Evolutionary conservation across 2,888 invertebrate species (phyloP).

Genomic region (Chloromyia formosa): DNA sequence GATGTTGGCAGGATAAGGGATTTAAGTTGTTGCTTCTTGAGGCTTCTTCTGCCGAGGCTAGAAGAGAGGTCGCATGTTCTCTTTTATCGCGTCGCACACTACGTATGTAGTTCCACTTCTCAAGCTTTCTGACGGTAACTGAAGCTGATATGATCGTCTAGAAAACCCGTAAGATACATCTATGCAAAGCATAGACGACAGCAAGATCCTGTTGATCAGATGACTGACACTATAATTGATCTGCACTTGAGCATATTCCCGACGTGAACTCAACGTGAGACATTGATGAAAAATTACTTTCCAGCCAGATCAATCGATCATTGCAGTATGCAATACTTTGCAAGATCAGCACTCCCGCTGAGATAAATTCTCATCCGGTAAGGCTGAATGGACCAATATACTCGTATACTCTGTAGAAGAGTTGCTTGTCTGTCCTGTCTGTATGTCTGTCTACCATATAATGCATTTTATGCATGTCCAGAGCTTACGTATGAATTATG

Average conservation of each 20-base stretch:
- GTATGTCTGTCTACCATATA: conserved; percentile 1
- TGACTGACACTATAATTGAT: conserved; percentile 34
- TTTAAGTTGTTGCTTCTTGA: no score
- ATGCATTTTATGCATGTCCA: conserved; percentile 9
- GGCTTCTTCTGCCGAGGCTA: no score
- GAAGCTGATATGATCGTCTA: no score
- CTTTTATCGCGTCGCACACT: no score
- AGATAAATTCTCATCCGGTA: conserved; percentile 34
- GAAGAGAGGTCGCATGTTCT: no score
- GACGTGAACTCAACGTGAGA: conserved; percentile 1
- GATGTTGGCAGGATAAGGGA: no score
- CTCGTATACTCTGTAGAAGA: no score
- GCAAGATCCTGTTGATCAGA: conserved; percentile 33
- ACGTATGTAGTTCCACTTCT: no score
- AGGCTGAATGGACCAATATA: not conserved
- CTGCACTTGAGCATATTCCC: conserved; percentile 4
- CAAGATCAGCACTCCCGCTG: conserved; percentile 28
- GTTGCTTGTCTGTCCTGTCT: not conserved
- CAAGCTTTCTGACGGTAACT: no score
- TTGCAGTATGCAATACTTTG: conserved; percentile 13
- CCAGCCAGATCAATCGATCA: conserved; percentile 35
- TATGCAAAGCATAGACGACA: no score
- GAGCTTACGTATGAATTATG: conserved; percentile 38
- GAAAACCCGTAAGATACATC: no score
- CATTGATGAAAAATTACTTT: conserved; percentile 23